These are phyloP conservation scores for Novumbra hubbsi DNA, from an alignment of 2,797 vertebrate genomes.

Conservation along the genomic window DNA sequence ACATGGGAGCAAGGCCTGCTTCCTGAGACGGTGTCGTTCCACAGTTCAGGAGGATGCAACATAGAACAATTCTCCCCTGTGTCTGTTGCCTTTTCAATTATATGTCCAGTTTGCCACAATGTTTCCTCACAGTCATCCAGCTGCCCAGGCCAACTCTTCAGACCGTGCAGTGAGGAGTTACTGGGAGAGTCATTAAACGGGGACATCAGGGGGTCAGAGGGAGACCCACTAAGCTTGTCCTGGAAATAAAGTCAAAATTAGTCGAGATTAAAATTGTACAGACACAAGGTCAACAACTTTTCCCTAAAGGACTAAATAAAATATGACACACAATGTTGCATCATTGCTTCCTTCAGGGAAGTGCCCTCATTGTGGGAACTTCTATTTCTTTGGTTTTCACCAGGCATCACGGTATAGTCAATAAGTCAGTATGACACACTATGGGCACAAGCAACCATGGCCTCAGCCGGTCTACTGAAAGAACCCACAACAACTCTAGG, in stretches of 20 bases:
- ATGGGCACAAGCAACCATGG: too few species aligned
- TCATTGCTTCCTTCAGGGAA: too few species aligned
- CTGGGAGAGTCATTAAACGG: not conserved
- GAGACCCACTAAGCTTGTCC: not conserved
- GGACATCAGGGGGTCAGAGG: not conserved
- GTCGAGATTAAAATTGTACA: not conserved
- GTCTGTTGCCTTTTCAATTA: not conserved
- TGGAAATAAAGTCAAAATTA: not conserved
- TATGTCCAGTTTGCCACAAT: not conserved
- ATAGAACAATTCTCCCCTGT: not conserved
- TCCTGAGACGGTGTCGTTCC: not conserved
- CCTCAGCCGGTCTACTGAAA: too few species aligned
- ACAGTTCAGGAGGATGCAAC: not conserved
- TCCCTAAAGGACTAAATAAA: too few species aligned
- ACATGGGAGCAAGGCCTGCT: not conserved
- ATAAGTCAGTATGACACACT: too few species aligned
- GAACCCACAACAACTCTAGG: too few species aligned
- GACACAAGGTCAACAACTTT: too few species aligned
- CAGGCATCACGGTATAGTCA: too few species aligned
- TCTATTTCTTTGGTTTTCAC: too few species aligned
- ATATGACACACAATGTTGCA: too few species aligned
- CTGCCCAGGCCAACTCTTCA: not conserved
- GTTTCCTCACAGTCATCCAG: not conserved
- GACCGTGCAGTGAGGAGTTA: not conserved
- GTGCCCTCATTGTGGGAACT: too few species aligned